Percentiles rank a stretch among this genome's conserved stretches.
phyloP scores from a whole-genome alignment of 35 echinoderm and acorn worm species.

The Acanthaster planci region DNA sequence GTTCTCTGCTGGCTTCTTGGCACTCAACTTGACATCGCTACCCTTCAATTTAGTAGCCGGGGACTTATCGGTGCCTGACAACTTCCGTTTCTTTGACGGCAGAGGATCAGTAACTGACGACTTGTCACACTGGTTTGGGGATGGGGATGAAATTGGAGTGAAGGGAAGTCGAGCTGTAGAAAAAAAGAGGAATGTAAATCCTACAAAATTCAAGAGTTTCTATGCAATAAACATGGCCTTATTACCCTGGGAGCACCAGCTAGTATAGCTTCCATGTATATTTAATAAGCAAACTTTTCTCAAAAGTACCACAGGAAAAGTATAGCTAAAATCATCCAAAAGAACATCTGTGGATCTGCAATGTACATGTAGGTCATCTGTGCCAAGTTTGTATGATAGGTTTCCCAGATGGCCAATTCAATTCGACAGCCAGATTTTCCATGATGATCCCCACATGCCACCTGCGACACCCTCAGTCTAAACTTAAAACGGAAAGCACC shows the following conservation, averaged over 20 bases:
- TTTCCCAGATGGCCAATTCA: not conserved
- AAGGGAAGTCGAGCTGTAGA: conserved; percentile 60
- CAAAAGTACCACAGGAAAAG: too few species aligned
- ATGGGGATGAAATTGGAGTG: not conserved
- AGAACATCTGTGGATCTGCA: too few species aligned
- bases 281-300: too few species aligned
- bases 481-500: too few species aligned
- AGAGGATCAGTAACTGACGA: conserved; percentile 3
- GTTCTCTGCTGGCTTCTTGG: conserved; percentile 23
- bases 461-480: too few species aligned
- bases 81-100: conserved; percentile 52
- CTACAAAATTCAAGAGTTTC: not conserved
- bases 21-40: not conserved
- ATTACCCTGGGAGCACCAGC: too few species aligned
- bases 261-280: too few species aligned
- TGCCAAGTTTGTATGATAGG: too few species aligned
- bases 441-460: too few species aligned
- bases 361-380: too few species aligned
- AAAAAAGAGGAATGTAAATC: not conserved
- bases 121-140: conserved; percentile 16
- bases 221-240: not conserved
- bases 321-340: too few species aligned
- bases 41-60: not conserved
- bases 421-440: too few species aligned
- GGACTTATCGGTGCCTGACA: conserved; percentile 12